Evolutionary conservation across 2,888 invertebrate genomes (phyloP), one percentile per base, ranked within the genome.

Genomic region (Limnephilus rhombicus): DNA sequence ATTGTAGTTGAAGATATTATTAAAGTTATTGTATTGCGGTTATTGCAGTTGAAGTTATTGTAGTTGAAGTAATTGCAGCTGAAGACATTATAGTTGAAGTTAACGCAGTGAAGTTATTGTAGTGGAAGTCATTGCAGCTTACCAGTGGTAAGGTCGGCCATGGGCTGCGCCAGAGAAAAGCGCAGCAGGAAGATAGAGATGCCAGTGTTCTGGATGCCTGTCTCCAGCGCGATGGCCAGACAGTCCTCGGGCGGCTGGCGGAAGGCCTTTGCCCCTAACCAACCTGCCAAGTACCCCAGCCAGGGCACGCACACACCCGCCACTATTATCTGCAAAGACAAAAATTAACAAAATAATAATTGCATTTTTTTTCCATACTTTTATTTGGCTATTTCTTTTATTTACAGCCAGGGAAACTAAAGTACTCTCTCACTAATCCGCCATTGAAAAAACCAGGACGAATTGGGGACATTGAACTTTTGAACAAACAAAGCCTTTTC

Each of bases 141-240:
- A 98, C 98, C 97, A 85, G 98, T 98, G 5, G 99, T 98, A 85
- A 99, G 96, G 95, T 99, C 99, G 0, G 98, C 98, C 94, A 98
- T 98, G 0, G 99, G 99, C 94, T 98, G 98, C 0, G 97, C 97
- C 92, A 99, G 96, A 5, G 98, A 97, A 94, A 98, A 97, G 92
- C 98, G 96, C 91, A 99, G 95, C 94, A 99, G 96, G 95, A 99
- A 98, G 94, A 99, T 99, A 0, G 99, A 97, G 93, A 99, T 97
- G 85, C 99, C 99, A 0, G 99, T 99, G 95, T 99, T 99, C 95
- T 99, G 99, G 91, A 99, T 97, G 90, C 99, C 99, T 7, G 98
- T 98, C 96, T 99, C 99, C 89, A 99, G 98, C 88, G 98, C 98
- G 94, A 99, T 99, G 9, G 99, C 98, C n/a, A 98, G 95, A 3